These are phyloP conservation scores for Chrysomela aeneicollis DNA, from an alignment of 2,888 invertebrate species.

Conservation along the genomic window DNA sequence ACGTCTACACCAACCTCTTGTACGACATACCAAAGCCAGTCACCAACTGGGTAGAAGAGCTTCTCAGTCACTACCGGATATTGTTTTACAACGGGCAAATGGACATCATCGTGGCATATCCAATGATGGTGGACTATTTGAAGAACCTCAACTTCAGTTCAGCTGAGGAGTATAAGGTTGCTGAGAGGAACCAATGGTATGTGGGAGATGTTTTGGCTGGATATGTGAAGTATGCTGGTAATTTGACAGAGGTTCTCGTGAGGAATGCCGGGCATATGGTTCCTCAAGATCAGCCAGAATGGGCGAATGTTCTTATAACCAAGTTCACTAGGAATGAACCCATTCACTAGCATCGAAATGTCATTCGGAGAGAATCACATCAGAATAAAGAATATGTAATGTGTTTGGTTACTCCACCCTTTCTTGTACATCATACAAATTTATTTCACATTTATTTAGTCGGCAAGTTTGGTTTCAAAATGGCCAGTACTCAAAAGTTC, in stretches of 20 bases:
- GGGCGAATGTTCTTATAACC: constrained; percentile 73
- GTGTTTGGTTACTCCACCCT: too few relatives aligned
- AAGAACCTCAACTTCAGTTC: constrained; percentile 72
- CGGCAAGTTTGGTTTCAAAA: too few relatives aligned
- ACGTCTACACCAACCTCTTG: constrained; percentile 12
- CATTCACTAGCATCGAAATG: neutral
- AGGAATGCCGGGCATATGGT: constrained; percentile 84
- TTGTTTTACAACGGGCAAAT: constrained; percentile 88
- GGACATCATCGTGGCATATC: constrained; percentile 88
- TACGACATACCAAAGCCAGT: constrained; percentile 36
- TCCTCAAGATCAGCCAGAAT: constrained; percentile 79
- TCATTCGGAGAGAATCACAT: neutral
- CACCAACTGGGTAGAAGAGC: constrained; percentile 58
- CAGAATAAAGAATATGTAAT: too few relatives aligned
- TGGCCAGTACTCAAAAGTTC: too few relatives aligned
- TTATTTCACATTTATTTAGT: too few relatives aligned
- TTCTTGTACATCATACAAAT: too few relatives aligned
- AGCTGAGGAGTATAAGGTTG: constrained; percentile 68
- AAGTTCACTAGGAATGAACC: constrained; percentile 44
- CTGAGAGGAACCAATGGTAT: constrained; percentile 72
- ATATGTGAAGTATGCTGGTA: constrained; percentile 73
- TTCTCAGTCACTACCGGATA: constrained; percentile 72
- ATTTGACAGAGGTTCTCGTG: constrained; percentile 75
- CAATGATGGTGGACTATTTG: constrained; percentile 80
- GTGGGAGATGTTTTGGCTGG: constrained; percentile 74